phyloP scores from a whole-genome alignment of 1,140 invertebrate species.

The Dreissena rostriformis region DNA sequence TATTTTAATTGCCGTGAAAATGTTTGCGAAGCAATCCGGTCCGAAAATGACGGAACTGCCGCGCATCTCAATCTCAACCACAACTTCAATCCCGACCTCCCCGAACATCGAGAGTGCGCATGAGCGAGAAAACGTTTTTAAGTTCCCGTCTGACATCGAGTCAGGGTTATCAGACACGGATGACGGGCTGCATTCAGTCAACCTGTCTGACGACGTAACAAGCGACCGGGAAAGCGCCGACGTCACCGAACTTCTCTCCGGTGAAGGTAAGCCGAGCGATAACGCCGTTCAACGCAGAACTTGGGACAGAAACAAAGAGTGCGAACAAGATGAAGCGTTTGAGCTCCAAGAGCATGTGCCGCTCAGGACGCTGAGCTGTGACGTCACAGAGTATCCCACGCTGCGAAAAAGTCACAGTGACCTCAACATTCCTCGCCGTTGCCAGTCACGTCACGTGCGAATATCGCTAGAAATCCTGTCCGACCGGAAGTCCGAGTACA shows the following conservation, averaged over 20 bases:
- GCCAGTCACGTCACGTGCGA: background rate
- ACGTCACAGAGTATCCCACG: background rate
- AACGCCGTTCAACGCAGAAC: too few species aligned
- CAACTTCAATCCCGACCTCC: background rate
- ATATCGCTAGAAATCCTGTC: conserved; percentile 14
- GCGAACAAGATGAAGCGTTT: background rate
- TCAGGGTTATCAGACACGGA: conserved; percentile 44
- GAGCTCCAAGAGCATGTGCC: conserved; percentile 8
- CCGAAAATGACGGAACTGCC: background rate
- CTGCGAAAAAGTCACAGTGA: background rate
- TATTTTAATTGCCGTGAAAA: conserved; percentile 25
- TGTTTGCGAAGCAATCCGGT: conserved; percentile 21
- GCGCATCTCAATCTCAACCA: background rate
- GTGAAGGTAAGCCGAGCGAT: background rate
- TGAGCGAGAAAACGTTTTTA: background rate
- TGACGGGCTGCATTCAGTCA: conserved; percentile 9
- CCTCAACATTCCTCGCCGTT: background rate
- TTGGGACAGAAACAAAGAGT: too few species aligned
- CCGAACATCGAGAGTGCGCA: background rate
- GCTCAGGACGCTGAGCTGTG: background rate
- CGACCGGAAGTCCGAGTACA: background rate
- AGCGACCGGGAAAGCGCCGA: background rate
- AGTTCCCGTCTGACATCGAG: conserved; percentile 36
- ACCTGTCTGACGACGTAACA: conserved; percentile 2
- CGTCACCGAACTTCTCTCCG: too few species aligned